These are phyloP conservation scores for Caenorhabditis zanzibari DNA, from an alignment of 2,888 invertebrate species.

Conservation along the genomic window DNA sequence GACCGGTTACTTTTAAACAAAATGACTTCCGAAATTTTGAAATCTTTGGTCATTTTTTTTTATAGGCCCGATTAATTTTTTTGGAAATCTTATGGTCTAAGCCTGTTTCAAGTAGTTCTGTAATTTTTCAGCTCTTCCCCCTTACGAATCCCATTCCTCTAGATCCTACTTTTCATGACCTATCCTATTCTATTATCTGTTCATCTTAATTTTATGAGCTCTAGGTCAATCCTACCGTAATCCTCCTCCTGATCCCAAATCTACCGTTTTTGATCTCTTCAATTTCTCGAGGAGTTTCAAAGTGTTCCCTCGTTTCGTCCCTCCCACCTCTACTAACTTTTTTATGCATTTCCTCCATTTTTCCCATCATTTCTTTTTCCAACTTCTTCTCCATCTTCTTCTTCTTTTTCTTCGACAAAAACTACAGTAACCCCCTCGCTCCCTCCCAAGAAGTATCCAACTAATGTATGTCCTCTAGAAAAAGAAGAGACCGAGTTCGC, in stretches of 20 bases:
- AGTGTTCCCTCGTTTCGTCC: constrained; percentile 5
- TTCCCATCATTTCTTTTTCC: constrained; percentile 5
- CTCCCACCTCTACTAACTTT: constrained; percentile 2
- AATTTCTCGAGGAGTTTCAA: constrained; percentile 34
- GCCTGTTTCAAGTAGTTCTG: too few relatives aligned
- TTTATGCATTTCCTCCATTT: constrained; percentile 18
- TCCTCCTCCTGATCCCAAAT: constrained; percentile 1
- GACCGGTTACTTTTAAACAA: too few relatives aligned
- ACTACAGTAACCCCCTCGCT: constrained; percentile 28
- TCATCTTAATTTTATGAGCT: constrained; percentile 10
- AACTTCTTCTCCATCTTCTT: constrained; percentile 21
- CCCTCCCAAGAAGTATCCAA: not conserved
- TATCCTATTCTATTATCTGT: not conserved
- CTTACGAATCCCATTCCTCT: too few relatives aligned
- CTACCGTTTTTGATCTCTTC: constrained; percentile 30
- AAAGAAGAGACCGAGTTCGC: constrained; percentile 14
- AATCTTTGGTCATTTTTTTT: too few relatives aligned
- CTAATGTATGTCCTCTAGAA: constrained; percentile 17
- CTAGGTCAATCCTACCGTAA: constrained; percentile 26
- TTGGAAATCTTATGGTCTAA: too few relatives aligned
- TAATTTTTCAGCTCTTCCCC: too few relatives aligned
- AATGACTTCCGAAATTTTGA: not conserved
- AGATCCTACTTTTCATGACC: too few relatives aligned
- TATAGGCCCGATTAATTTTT: too few relatives aligned
- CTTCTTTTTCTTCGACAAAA: constrained; percentile 15